These are phyloP conservation scores for Teleogryllus oceanicus DNA, from an alignment of 2,888 invertebrate genomes.

Conservation along the genomic window DNA sequence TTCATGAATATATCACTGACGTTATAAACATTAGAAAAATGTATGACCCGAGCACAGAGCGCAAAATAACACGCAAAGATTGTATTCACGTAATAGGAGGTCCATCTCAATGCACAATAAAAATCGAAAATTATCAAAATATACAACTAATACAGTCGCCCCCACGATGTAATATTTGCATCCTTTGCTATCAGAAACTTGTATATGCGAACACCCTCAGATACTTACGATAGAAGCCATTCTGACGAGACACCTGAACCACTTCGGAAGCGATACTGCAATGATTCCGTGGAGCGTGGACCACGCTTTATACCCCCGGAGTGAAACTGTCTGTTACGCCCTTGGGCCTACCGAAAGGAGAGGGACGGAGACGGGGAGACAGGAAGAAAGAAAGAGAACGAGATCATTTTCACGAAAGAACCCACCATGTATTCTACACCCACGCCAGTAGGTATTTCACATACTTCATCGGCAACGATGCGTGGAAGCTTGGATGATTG, in stretches of 20 bases:
- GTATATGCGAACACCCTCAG: too few species aligned
- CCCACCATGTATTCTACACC: neutral
- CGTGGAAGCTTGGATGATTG: conserved; percentile 18
- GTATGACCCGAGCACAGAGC: too few species aligned
- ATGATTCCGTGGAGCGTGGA: neutral
- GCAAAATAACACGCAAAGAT: too few species aligned
- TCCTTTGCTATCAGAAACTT: too few species aligned
- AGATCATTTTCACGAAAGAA: conserved; percentile 1
- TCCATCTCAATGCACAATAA: too few species aligned
- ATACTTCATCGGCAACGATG: neutral
- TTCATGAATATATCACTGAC: too few species aligned
- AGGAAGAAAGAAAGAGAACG: neutral
- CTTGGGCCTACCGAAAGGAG: neutral
- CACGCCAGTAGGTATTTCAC: neutral
- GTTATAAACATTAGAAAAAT: too few species aligned
- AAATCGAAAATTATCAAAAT: too few species aligned
- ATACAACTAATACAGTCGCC: too few species aligned
- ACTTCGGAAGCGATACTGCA: neutral
- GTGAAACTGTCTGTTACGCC: conserved; percentile 10
- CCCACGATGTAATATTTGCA: too few species aligned
- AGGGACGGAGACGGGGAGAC: neutral
- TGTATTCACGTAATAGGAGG: too few species aligned
- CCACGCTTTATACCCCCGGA: neutral
- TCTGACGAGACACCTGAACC: neutral
- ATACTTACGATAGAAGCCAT: neutral